Base-by-base conservation (phyloP, 2,797 vertebrate species). In the Spinibarbus caldwelli region DNA sequence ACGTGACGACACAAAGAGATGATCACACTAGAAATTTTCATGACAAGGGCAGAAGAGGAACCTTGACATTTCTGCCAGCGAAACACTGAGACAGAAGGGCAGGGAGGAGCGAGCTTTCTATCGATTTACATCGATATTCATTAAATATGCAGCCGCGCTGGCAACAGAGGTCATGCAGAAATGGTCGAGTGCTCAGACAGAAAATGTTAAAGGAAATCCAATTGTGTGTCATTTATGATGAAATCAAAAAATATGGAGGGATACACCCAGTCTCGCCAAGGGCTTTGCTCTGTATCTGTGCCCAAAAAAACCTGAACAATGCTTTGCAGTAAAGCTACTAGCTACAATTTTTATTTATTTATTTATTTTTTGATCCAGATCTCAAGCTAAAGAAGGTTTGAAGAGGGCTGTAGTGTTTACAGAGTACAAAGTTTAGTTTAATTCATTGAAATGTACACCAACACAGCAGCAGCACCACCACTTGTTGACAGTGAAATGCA, bases 111-210 rank as follows among this genome's bases (percentile, higher is more conserved):
- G 36, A 49, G 84, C 47, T 57, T 90, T 82, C 83, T 91, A 92
- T 92, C 73, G 90, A 92, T 91, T 85, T 87, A 85, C 87, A 92
- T 83, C 83, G 59, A 80, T 87, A 52, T 77, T 85, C 88, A 91
- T 93, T 87, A 90, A 92, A 92, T 92, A 91, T 93, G 86, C 89
- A 90, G 57, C 86, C 68, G 43, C 41, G 57, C 85, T 12, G n/a
- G 83, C 85, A 90, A 77, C 82, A 64, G 86, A 75, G 89, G 85
- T 90, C 88, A 66, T 79, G 78, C 77, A 79, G 82, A 88, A 88
- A 88, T 70, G 80, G 77, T 68, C 57, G 89, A 82, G 78, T 83
- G 57, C 83, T 87, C 82, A 86, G 70, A 88, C 82, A 76, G 82
- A 82, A 77, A 86, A 84, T 76, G 73, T 68, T 54, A 77, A 80